Percentiles rank a stretch among this genome's conserved stretches.
phyloP scores from a whole-genome alignment of 2,797 vertebrate species.

The Adelosebastes latens region DNA sequence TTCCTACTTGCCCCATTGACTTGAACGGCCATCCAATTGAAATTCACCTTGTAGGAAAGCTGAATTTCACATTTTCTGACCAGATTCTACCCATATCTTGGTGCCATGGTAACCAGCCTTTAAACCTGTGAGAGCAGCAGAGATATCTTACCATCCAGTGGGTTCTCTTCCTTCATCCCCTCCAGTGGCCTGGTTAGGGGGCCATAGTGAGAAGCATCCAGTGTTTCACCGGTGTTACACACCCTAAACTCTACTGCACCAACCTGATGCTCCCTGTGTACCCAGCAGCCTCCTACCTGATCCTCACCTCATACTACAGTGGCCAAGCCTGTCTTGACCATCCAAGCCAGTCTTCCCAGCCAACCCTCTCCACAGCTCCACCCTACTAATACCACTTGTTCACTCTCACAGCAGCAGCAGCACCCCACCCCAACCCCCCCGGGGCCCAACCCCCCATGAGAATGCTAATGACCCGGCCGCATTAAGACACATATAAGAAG shows the following conservation, averaged over 20 bases:
- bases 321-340: constrained; percentile 35
- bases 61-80: neutral
- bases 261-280: neutral
- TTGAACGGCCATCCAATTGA: neutral
- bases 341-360: constrained; percentile 1
- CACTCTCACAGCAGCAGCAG: constrained; percentile 41
- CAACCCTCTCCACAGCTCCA: constrained; percentile 58
- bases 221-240: constrained; percentile 33
- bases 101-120: neutral
- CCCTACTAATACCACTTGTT: constrained; percentile 57
- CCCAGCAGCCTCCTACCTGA: constrained; percentile 14
- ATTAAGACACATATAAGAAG: constrained; percentile 78
- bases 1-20: neutral
- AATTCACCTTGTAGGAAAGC: neutral
- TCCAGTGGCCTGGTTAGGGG: constrained; percentile 66
- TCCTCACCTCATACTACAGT: constrained; percentile 15
- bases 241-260: constrained; percentile 8
- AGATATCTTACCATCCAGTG: constrained; percentile 78
- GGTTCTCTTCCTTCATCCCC: constrained; percentile 81
- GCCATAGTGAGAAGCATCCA: constrained; percentile 62
- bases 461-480: constrained; percentile 79
- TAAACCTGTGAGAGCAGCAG: neutral
- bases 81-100: neutral
- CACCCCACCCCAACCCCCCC: neutral
- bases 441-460: constrained; percentile 59